Conservation (phyloP, 2,888 invertebrate species). For the Emmelina monodactyla region DNA sequence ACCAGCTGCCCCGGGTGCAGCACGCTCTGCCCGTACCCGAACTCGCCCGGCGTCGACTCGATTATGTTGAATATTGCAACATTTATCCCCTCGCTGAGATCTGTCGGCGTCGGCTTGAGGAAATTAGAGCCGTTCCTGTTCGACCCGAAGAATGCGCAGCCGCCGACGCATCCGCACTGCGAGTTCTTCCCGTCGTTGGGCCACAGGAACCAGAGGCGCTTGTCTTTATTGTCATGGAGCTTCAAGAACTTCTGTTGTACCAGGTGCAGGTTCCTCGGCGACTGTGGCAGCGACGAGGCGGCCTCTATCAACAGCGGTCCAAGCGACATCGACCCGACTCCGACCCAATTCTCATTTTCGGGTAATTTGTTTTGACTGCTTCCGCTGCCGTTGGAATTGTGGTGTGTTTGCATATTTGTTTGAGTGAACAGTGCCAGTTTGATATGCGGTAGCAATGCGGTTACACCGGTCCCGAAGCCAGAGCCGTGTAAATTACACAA, state of each 20-base stretch:
- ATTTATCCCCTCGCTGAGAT: constrained; percentile 83
- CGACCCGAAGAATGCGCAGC: constrained; percentile 92
- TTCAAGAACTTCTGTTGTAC: constrained; percentile 85
- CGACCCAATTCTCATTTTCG: constrained; percentile 83
- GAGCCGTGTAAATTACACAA: constrained; percentile 96
- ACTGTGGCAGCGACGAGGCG: constrained; percentile 80
- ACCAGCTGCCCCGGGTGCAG: constrained; percentile 86
- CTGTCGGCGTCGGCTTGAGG: constrained; percentile 84
- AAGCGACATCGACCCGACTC: constrained; percentile 88
- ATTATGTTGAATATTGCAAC: constrained; percentile 77
- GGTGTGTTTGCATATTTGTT: constrained; percentile 65
- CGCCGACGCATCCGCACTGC: constrained; percentile 95
- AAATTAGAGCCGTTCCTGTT: constrained; percentile 90
- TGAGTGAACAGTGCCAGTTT: constrained; percentile 70
- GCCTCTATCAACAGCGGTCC: constrained; percentile 92
- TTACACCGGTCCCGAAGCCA: constrained; percentile 88
- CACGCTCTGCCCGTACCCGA: constrained; percentile 94
- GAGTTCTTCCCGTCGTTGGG: constrained; percentile 72
- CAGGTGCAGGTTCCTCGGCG: constrained; percentile 77
- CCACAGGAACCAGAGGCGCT: constrained; percentile 96
- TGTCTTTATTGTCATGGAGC: constrained; percentile 83
- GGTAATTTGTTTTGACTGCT: constrained; percentile 44
- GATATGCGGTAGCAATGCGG: constrained; percentile 82
- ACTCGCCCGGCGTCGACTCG: constrained; percentile 80
- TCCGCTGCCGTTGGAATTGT: constrained; percentile 62